Percentiles rank a stretch among this genome's conserved stretches.
phyloP scores from a whole-genome alignment of 2,113 vertebrate genomes.

The Elaphurus davidianus region DNA sequence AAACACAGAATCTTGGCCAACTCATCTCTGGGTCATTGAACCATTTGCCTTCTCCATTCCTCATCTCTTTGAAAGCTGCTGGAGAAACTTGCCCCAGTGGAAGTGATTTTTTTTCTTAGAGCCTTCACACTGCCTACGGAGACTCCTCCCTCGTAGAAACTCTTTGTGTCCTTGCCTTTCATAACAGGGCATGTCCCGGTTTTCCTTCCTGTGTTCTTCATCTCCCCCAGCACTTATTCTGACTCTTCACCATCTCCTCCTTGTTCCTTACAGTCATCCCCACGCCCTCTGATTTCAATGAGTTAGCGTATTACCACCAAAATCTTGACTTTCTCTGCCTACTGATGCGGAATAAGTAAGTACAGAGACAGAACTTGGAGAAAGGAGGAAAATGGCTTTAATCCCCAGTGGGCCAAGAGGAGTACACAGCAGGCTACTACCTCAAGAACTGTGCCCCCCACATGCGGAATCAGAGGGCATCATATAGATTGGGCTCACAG shows the following conservation, averaged over 20 bases:
- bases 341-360: background rate
- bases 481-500: background rate
- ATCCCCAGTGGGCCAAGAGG: background rate
- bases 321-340: background rate
- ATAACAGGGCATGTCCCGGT: too few relatives aligned
- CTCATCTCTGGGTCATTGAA: background rate
- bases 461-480: background rate
- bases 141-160: background rate
- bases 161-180: background rate
- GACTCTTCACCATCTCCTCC: background rate
- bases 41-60: too few relatives aligned
- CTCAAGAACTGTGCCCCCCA: background rate
- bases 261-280: background rate
- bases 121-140: background rate
- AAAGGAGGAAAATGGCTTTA: background rate
- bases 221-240: background rate
- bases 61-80: background rate
- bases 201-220: background rate
- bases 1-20: background rate
- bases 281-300: background rate
- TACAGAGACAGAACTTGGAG: background rate
- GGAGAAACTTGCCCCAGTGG: background rate
- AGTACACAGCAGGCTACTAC: background rate
- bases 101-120: background rate
- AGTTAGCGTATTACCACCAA: background rate